Evolutionary conservation across 2,888 invertebrate genomes (phyloP), one percentile per base, ranked within the genome.

Genomic region (Trachelus troglodyta): DNA sequence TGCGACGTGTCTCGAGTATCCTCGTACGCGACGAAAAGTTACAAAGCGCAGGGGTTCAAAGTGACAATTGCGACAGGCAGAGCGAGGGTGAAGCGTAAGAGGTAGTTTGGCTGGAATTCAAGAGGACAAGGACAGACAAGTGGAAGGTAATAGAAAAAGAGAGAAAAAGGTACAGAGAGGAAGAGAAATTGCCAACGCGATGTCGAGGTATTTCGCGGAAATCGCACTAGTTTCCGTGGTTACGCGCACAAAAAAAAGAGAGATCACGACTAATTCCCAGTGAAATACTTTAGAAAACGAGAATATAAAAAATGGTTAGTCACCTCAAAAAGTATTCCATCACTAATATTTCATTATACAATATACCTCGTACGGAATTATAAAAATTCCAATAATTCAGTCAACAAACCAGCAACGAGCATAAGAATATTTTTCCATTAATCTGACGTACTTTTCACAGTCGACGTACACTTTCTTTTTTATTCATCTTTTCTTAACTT

Each of bases 171-270:
- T 15, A 11, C n/a, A 23, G n/a, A 30, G 33, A 69, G 35, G 34
- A 69, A 69, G 23, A 40, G 40, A 74, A 77, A 74, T 68, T 74
- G 69, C 69, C 74, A 77, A 23, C 71, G 74, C 69, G 74, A 37
- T 69, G 73, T 77, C 74, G 74, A 77, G 56, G 56, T 56, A 56
- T 56, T 56, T 56, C 56, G 23, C 56, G 56, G 23, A 56, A 56
- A 56, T 56, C 56, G 56, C 2, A 56, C 56, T 56, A 15, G 56
- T 56, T 56, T 56, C 9, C 9, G 23, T 56, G 56, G 56, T 9
- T 23, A 23, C 15, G 40, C 40, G 6, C 1, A 6, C 4, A 15
- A 40, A 23, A 15, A 40, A 1, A 12, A 40, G 6, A 23, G 15
- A 56, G 56, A 56, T 56, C 56, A 23, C 6, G 23, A 56, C 23